A percentile compares a stretch with the other conserved stretches of the same genome.
phyloP scores from a whole-genome alignment of 2,797 vertebrate species.

The Mormyrus hasselquistii region DNA sequence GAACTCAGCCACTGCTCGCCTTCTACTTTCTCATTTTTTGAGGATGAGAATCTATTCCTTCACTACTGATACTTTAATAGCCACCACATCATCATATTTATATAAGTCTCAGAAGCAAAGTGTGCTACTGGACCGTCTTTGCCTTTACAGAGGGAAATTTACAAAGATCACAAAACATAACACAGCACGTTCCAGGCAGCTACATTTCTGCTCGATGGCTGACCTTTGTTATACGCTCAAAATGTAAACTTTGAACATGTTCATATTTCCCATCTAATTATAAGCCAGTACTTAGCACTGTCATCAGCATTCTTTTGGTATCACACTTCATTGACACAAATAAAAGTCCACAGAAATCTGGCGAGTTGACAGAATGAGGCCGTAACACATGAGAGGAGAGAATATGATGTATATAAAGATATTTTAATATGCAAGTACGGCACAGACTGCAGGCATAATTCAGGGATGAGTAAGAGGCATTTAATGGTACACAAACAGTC shows the following conservation, averaged over 20 bases:
- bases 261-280: constrained; percentile 43
- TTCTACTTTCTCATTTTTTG: neutral
- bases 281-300: constrained; percentile 28
- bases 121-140: neutral
- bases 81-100: neutral
- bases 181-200: constrained; percentile 42
- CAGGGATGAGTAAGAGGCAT: neutral
- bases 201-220: constrained; percentile 44
- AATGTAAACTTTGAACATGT: constrained; percentile 21
- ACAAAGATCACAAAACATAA: constrained; percentile 40
- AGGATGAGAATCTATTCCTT: neutral
- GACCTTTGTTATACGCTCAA: constrained; percentile 54
- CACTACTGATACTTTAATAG: neutral
- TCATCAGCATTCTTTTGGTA: constrained; percentile 34
- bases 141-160: neutral
- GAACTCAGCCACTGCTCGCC: neutral
- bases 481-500: neutral
- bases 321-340: constrained; percentile 24
- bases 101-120: neutral
- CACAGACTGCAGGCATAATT: constrained; percentile 16
- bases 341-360: constrained; percentile 3
- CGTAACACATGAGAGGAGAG: constrained; percentile 10
- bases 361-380: constrained; percentile 16
- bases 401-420: constrained; percentile 17
- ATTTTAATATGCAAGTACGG: constrained; percentile 10